phyloP scores from a whole-genome alignment of 23 tunicate genomes.

The Trididemnum nubilum region DNA sequence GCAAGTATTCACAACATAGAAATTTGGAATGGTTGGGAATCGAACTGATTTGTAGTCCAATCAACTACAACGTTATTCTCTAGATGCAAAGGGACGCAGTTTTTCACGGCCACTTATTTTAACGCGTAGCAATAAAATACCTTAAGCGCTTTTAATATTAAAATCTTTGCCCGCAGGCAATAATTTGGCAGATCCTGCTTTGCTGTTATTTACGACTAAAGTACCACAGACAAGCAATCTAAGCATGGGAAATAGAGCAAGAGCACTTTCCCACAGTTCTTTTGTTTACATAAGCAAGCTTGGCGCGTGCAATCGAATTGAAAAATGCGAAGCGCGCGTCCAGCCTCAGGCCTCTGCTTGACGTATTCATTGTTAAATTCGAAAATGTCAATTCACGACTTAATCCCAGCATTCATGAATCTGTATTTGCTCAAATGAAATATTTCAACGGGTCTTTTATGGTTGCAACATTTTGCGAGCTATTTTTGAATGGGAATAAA shows the following conservation, averaged over 20 bases:
- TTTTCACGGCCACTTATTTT: slow-evolving; percentile 17
- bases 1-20: too few species aligned
- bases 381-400: not conserved
- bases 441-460: too few species aligned
- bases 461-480: too few species aligned
- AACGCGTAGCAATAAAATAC: not conserved
- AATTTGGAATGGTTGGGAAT: too few species aligned
- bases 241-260: slow-evolving; percentile 60
- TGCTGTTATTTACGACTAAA: slow-evolving; percentile 49
- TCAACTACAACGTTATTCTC: too few species aligned
- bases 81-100: not conserved
- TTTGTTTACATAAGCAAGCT: slow-evolving; percentile 51
- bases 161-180: slow-evolving; percentile 29
- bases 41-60: too few species aligned
- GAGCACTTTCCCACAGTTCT: slow-evolving; percentile 80
- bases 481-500: too few species aligned
- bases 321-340: slow-evolving; percentile 24
- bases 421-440: too few species aligned
- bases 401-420: not conserved
- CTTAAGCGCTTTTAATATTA: slow-evolving; percentile 7
- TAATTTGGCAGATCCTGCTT: not conserved
- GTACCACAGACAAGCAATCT: slow-evolving; percentile 49
- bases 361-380: not conserved
- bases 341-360: not conserved
- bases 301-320: slow-evolving; percentile 46